Evolutionary conservation across 2,888 invertebrate species (phyloP), one percentile per base, ranked within the genome.

Genomic region (Dynastes maya): DNA sequence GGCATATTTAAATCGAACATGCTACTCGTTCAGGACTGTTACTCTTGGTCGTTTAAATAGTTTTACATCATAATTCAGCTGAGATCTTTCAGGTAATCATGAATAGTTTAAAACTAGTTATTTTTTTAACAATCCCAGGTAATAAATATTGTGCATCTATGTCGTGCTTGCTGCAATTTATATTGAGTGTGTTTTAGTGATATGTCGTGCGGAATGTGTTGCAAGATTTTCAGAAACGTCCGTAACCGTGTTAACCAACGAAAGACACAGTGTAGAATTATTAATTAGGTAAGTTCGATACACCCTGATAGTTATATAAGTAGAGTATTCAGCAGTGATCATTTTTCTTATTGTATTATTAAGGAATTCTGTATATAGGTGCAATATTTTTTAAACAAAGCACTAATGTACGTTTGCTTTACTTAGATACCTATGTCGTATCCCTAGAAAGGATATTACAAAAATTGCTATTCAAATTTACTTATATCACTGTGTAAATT

Each of bases 211-310:
- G 51, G 32, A 76, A 70, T 75, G 78, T 61, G 51, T 53, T 22
- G 29, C 68, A 8, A 49, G 70, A 63, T 79, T 79, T 76, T 70
- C 76, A 11, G 78, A 79, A 70, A 63, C 37, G 51, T 49, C 32
- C 22, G n/a, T 79, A 29, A 67, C 58, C 51, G 37, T 79, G 53
- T 63, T 79, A 61, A 74, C 72, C 51, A 76, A 77, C 67, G 77
- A 77, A 63, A 79, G 72, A 8, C 64, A 27, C 16, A 74, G 11
- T 29, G 51, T 79, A 49, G 58, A 77, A 29, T 75, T 79, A 37
- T 64, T 64, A 40, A 70, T 79, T 63, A 76, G 70, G 79, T 79
- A 64, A 78, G 74, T 71, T 27, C 11, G 4, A 63, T 63, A 32
- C 22, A 6, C 16, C 32, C 4, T 29, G 0, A 11, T 11, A 11